These are phyloP conservation scores for Druceiella hillmani DNA, from an alignment of 2,888 invertebrate species.

Conservation along the genomic window DNA sequence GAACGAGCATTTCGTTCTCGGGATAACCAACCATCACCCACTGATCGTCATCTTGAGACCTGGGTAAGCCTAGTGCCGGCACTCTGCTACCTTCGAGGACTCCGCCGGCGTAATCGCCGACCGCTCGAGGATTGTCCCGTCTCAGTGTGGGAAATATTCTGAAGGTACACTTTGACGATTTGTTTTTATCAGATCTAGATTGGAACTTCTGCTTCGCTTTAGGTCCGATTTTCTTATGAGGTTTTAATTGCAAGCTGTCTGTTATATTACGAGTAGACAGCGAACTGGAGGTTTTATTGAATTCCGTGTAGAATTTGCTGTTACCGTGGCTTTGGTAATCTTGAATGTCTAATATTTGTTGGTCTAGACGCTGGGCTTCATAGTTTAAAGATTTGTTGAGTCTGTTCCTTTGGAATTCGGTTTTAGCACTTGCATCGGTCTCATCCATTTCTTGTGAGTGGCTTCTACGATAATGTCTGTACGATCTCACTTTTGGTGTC, in stretches of 20 bases:
- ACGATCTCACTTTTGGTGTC: conserved; percentile 31
- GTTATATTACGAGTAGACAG: conserved; percentile 32
- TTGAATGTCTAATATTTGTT: conserved; percentile 48
- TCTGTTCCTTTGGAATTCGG: conserved; percentile 48
- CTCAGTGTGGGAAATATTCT: conserved; percentile 40
- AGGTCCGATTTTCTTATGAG: conserved; percentile 42
- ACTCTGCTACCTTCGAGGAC: conserved; percentile 39
- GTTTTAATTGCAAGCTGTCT: conserved; percentile 47
- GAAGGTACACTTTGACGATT: conserved; percentile 30
- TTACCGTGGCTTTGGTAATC: conserved; percentile 33
- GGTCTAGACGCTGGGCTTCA: conserved; percentile 44
- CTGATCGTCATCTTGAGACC: conserved; percentile 36
- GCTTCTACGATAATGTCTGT: conserved; percentile 39
- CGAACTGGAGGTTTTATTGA: conserved; percentile 34
- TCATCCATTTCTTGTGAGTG: conserved; percentile 29
- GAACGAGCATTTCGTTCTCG: conserved; percentile 40
- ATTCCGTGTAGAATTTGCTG: conserved; percentile 29
- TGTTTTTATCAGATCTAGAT: conserved; percentile 34
- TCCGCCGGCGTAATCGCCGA: conserved; percentile 37
- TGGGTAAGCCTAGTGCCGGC: conserved; percentile 42
- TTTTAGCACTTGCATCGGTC: not conserved
- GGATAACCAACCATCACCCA: conserved; percentile 46
- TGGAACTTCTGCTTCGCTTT: conserved; percentile 44
- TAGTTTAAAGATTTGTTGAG: conserved; percentile 47
- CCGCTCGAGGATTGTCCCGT: conserved; percentile 37